These are phyloP conservation scores for Cacoxenus indagator DNA, from an alignment of 2,888 invertebrate genomes.

Conservation along the genomic window DNA sequence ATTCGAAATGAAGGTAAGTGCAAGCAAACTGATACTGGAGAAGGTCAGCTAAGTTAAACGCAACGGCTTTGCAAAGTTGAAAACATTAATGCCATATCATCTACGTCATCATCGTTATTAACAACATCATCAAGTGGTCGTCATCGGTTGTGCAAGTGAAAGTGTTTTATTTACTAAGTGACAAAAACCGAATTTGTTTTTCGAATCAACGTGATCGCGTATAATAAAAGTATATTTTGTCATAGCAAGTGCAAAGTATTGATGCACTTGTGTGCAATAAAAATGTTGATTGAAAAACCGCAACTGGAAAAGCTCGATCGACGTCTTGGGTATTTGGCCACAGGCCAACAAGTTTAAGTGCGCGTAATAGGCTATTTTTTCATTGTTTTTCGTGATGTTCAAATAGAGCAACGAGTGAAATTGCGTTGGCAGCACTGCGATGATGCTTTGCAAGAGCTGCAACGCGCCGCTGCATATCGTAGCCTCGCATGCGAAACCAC, in stretches of 20 bases:
- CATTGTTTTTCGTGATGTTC: neutral
- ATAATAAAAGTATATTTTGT: neutral
- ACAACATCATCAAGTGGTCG: neutral
- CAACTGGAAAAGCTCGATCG: neutral
- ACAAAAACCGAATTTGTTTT: constrained; percentile 43
- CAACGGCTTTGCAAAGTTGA: neutral
- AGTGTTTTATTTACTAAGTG: constrained; percentile 38
- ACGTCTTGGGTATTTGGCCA: neutral
- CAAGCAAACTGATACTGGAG: neutral
- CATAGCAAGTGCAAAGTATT: constrained; percentile 30
- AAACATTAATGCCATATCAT: neutral
- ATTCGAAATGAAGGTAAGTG: constrained; percentile 51
- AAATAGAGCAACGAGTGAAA: neutral
- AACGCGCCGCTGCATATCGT: constrained; percentile 41
- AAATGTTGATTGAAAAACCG: neutral
- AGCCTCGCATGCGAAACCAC: neutral
- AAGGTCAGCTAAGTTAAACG: neutral
- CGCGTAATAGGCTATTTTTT: constrained; percentile 42
- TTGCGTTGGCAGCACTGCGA: neutral
- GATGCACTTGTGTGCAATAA: neutral
- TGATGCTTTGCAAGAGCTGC: constrained; percentile 15
- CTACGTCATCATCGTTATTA: neutral
- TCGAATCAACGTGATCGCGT: neutral
- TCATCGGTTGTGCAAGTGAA: constrained; percentile 39
- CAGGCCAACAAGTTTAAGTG: constrained; percentile 58